Conservation (phyloP, 2,888 invertebrate genomes). For the Euplagia quadripunctaria region DNA sequence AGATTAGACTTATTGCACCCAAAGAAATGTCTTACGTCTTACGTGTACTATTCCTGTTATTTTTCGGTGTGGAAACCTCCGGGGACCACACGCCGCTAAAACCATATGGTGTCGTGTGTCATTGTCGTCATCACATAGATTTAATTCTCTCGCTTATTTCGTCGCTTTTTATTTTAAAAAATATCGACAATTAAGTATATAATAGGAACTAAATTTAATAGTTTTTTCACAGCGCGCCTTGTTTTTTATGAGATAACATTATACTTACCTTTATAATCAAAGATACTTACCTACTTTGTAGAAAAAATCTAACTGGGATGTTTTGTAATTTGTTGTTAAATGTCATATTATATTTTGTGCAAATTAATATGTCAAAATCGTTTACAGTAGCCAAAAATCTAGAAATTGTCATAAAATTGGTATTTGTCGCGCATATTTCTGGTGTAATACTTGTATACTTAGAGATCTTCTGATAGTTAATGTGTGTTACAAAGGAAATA, state of each 20-base stretch:
- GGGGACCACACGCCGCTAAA: neutral
- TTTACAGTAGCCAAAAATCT: slow-evolving; percentile 27
- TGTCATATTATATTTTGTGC: slow-evolving; percentile 36
- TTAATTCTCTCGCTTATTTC: neutral
- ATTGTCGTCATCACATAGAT: slow-evolving; percentile 28
- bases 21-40: slow-evolving; percentile 20
- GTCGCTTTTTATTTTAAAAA: neutral
- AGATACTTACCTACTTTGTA: slow-evolving; percentile 34
- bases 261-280: neutral
- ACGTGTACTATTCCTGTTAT: neutral
- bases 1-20: slow-evolving; percentile 15
- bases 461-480: slow-evolving; percentile 28
- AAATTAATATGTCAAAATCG: slow-evolving; percentile 51
- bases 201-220: too few relatives aligned
- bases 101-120: neutral
- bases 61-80: neutral
- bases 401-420: slow-evolving; percentile 31
- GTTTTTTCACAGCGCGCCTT: slow-evolving; percentile 11
- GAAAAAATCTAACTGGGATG: slow-evolving; percentile 27
- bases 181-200: too few relatives aligned
- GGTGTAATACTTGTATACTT: slow-evolving; percentile 24
- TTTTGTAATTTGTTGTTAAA: slow-evolving; percentile 24
- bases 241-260: slow-evolving; percentile 28
- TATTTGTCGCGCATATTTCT: slow-evolving; percentile 15
- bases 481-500: slow-evolving; percentile 30